A percentile compares a stretch with the other conserved stretches of the same genome.
Evolutionary conservation across 2,113 vertebrate genomes (phyloP).

Genomic region (Romanogobio albipinnatus): DNA sequence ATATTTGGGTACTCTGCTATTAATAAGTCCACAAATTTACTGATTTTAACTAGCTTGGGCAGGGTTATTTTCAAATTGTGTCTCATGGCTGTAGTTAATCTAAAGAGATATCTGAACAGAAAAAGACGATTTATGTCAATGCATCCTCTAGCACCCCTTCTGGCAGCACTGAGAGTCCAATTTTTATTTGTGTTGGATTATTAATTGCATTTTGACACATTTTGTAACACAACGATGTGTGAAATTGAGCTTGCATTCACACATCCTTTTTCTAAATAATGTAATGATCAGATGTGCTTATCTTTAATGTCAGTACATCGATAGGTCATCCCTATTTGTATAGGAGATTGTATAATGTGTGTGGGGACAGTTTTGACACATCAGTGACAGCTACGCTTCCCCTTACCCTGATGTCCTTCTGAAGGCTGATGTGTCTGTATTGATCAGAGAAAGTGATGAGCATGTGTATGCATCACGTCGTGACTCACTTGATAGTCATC

Average conservation of each 20-base stretch:
- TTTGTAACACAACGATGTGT: neutral
- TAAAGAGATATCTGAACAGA: neutral
- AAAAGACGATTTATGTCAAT: neutral
- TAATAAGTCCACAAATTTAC: too few species aligned
- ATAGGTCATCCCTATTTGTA: constrained; percentile 11
- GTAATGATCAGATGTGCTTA: constrained; percentile 10
- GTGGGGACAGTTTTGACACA: constrained; percentile 26
- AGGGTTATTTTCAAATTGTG: too few species aligned
- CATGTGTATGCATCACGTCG: neutral
- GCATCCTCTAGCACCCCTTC: neutral
- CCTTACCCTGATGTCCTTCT: neutral
- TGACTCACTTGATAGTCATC: neutral
- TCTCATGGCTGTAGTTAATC: neutral
- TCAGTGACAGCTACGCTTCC: neutral
- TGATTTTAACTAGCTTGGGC: too few species aligned
- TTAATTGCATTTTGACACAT: neutral
- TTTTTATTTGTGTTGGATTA: neutral
- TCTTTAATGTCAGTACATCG: constrained; percentile 16
- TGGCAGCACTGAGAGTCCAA: neutral
- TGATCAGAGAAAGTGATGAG: constrained; percentile 37
- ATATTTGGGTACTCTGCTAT: neutral
- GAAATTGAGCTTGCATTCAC: neutral
- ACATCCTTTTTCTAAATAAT: neutral
- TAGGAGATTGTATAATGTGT: constrained; percentile 28
- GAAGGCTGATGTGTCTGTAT: constrained; percentile 24